Evolutionary conservation across 2,888 invertebrate species (phyloP), one percentile per base, ranked within the genome.

Genomic region (Drosophila fungiperda): DNA sequence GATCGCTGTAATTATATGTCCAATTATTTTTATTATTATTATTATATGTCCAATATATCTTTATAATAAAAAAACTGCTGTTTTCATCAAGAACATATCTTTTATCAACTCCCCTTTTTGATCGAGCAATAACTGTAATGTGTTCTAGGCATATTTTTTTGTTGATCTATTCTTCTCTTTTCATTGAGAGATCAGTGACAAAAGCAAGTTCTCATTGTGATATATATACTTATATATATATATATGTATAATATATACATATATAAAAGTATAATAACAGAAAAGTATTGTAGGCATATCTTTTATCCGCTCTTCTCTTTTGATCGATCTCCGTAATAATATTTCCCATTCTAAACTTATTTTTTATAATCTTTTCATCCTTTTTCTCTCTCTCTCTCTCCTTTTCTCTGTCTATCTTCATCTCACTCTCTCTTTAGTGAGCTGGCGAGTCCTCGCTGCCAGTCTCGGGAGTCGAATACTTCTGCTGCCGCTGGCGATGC

Each of bases 401-500:
- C 15, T 4, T 6, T 76, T 95, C 29, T 95, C 45, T 3, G 9
- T 35, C 20, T 0, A 1, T 20, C 42, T 20, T 12, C 2, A 1
- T 26, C 15, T 52, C n/a, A 5, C 4, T 29, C 17, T 32, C 3
- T 2, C 74, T 95, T 23, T 95, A 97, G 97, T 94, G 97, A 97
- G 93, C 93, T 94, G 90, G 91, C 93, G 67, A 96, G 96, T 93
- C 96, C 97, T 80, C 95, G 97, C 91, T 97, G 97, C 94, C 95
- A 97, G 83, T 97, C 97, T 66, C 95, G 97, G 90, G 97, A 97
- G 92, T 97, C 97, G 68, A 96, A 95, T 77, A 77, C 76, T 1
- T 92, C 93, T 1, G 95, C 95, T 78, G 95, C 84, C 4, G 91
- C 83, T 9, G 94, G 94, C 55, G 95, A 95, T 78, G 95, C 95